Conservation (phyloP, 2,113 vertebrate species). For the Hirundichthys speculiger region DNA sequence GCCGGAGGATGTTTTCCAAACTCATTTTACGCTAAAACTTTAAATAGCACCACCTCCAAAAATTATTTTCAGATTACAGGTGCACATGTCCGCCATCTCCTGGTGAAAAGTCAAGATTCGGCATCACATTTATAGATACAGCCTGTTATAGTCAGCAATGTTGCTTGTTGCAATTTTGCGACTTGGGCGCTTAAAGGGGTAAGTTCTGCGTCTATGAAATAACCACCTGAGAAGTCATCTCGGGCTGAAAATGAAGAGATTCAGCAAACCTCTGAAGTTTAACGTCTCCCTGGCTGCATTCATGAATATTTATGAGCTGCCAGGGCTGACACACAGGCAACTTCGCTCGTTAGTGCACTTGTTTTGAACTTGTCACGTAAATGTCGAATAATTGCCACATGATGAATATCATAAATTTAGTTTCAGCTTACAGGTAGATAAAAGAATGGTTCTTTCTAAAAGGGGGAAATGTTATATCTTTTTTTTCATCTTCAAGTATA, state of each 20-base stretch:
- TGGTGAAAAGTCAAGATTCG: too few relatives aligned
- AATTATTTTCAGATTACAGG: too few relatives aligned
- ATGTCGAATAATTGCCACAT: not conserved
- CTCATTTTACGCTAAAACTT: too few relatives aligned
- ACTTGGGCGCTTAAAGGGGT: too few relatives aligned
- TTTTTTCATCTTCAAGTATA: not conserved
- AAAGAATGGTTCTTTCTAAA: not conserved
- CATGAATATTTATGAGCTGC: slow-evolving; percentile 49
- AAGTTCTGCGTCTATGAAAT: slow-evolving; percentile 25
- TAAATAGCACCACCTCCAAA: too few relatives aligned
- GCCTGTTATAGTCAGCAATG: too few relatives aligned
- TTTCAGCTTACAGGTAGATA: not conserved
- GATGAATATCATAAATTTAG: not conserved
- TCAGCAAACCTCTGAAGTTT: slow-evolving; percentile 35
- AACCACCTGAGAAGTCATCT: slow-evolving; percentile 5
- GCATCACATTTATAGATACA: too few relatives aligned
- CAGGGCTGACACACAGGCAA: slow-evolving; percentile 13
- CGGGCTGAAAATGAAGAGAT: slow-evolving; percentile 21
- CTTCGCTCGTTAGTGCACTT: slow-evolving; percentile 13
- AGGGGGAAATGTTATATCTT: not conserved
- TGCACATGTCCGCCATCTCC: too few relatives aligned
- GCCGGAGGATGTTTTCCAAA: too few relatives aligned
- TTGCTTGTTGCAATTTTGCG: slow-evolving; percentile 31
- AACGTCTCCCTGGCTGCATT: slow-evolving; percentile 48
- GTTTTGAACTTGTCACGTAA: slow-evolving; percentile 29